Evolutionary conservation across 2,113 vertebrate species (phyloP).

Genomic region (Psittacara wagleri): DNA sequence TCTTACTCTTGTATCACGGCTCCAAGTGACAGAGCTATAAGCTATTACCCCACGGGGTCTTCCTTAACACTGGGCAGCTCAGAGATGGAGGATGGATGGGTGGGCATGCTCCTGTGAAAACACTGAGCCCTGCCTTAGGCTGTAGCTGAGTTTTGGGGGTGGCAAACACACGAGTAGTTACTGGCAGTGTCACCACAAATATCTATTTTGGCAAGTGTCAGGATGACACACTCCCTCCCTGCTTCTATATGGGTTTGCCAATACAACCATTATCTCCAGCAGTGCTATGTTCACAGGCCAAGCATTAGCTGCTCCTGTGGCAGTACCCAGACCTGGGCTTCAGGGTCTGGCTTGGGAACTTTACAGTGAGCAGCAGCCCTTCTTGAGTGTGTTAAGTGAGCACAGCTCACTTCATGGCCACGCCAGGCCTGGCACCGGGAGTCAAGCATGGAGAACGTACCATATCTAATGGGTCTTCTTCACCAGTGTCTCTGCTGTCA

Average conservation of each 20-base stretch:
- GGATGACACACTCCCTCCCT: background rate
- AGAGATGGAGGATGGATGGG: background rate
- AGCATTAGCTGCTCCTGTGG: background rate
- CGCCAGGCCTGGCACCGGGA: background rate
- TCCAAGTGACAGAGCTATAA: background rate
- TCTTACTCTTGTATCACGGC: background rate
- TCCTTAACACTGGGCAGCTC: background rate
- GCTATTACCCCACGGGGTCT: background rate
- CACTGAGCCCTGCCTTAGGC: background rate
- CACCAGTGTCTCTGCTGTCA: background rate
- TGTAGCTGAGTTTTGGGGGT: background rate
- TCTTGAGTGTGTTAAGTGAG: background rate
- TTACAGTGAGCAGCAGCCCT: background rate
- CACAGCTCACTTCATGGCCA: background rate
- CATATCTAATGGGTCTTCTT: background rate
- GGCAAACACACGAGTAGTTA: background rate
- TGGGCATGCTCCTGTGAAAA: background rate
- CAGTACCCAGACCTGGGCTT: background rate
- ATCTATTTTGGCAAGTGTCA: background rate
- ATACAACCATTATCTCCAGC: conserved; percentile 5
- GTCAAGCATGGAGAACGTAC: background rate
- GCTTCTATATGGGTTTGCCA: background rate
- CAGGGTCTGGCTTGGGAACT: background rate
- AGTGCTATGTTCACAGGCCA: background rate
- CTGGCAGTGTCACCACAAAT: conserved; percentile 35